Evolutionary conservation across 2,797 vertebrate genomes (phyloP).

Genomic region (Melanotaenia trifasciata): DNA sequence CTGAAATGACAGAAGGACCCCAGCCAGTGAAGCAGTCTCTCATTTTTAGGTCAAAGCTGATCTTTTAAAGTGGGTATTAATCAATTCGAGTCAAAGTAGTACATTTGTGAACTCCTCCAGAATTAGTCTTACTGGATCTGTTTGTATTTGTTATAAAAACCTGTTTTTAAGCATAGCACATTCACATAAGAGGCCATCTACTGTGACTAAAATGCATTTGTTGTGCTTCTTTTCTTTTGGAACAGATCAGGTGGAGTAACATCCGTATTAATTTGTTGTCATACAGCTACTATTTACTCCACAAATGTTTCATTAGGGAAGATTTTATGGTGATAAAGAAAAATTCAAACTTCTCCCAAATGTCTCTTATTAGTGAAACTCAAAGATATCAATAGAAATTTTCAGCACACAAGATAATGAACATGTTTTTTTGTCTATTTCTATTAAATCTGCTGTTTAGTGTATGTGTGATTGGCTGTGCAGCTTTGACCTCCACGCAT

Average conservation of each 20-base stretch:
- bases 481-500: slow-evolving; percentile 55
- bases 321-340: neutral
- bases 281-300: neutral
- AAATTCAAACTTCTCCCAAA: neutral
- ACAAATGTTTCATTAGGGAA: neutral
- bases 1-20: neutral
- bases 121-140: neutral
- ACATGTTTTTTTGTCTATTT: neutral
- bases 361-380: neutral
- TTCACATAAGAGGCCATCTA: neutral
- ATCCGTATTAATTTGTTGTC: neutral
- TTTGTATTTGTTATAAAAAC: neutral
- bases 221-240: neutral
- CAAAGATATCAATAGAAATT: neutral
- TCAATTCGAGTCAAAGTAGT: neutral
- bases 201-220: neutral
- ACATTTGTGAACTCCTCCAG: neutral
- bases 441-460: slow-evolving; percentile 16
- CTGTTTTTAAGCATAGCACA: neutral
- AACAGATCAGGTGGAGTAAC: neutral
- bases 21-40: too few species aligned
- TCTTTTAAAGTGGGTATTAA: neutral
- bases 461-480: slow-evolving; percentile 17
- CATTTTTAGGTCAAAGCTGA: neutral
- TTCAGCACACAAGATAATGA: neutral